Evolutionary conservation across 2,888 invertebrate genomes (phyloP).

Genomic region (Adelognathus sp.): DNA sequence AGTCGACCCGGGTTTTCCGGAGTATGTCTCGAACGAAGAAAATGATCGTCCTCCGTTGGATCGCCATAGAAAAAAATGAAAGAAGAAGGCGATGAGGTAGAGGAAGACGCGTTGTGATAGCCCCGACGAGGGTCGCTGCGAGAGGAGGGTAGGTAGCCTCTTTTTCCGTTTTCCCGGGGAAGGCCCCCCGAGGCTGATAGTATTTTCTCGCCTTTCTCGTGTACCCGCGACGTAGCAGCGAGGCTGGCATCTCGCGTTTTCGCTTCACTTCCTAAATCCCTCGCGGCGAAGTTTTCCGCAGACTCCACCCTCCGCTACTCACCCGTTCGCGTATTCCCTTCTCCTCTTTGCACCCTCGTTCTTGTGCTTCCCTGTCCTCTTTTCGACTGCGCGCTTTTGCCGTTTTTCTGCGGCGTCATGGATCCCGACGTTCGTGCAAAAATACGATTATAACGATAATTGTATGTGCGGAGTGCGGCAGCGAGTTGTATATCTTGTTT

Average conservation of each 20-base stretch:
- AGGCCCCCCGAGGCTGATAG: slow-evolving; percentile 46
- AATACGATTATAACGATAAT: slow-evolving; percentile 80
- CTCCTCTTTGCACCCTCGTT: slow-evolving; percentile 40
- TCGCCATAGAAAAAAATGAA: slow-evolving; percentile 31
- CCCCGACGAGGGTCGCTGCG: slow-evolving; percentile 42
- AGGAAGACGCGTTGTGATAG: slow-evolving; percentile 33
- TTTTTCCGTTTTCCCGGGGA: slow-evolving; percentile 49
- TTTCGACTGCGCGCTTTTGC: slow-evolving; percentile 23
- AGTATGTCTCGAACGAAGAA: slow-evolving; percentile 41
- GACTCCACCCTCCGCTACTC: slow-evolving; percentile 24
- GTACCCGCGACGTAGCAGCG: slow-evolving; percentile 2
- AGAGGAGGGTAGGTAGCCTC: slow-evolving; percentile 61
- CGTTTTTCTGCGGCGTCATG: slow-evolving; percentile 58
- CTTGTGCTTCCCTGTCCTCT: slow-evolving; percentile 7
- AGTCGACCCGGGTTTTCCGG: slow-evolving; percentile 31
- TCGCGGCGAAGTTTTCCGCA: slow-evolving; percentile 72
- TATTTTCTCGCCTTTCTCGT: slow-evolving; percentile 49
- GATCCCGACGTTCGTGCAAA: slow-evolving; percentile 72
- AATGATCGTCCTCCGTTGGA: slow-evolving; percentile 36
- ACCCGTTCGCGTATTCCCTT: slow-evolving; percentile 28
- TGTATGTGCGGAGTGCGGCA: slow-evolving; percentile 76
- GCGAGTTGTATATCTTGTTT: slow-evolving; percentile 74
- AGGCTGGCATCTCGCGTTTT: slow-evolving; percentile 65
- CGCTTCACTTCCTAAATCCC: slow-evolving; percentile 77
- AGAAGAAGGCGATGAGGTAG: slow-evolving; percentile 22